Conservation (phyloP, 2,113 vertebrate species). For the Rattus rattus region DNA sequence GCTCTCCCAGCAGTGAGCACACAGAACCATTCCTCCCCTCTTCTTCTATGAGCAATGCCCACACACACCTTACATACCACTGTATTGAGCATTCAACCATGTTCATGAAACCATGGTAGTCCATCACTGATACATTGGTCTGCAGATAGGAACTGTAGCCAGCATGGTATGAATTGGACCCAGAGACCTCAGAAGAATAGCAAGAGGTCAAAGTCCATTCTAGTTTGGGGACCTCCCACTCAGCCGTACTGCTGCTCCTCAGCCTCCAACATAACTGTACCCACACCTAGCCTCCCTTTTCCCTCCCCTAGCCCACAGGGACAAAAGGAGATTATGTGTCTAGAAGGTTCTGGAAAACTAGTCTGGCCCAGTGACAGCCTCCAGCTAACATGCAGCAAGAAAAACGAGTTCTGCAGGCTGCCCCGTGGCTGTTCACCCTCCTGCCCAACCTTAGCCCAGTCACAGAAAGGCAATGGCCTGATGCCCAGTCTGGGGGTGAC, state of each 20-base stretch:
- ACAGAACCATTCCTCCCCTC: neutral
- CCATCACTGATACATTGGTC: rapidly evolving
- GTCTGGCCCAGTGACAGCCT: neutral
- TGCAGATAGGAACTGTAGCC: neutral
- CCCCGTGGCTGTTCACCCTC: neutral
- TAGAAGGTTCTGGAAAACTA: neutral
- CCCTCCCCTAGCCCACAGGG: neutral
- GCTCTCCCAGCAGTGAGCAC: neutral
- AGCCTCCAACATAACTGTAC: rapidly evolving
- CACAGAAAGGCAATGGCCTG: rapidly evolving
- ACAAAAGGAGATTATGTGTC: neutral
- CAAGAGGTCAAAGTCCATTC: neutral
- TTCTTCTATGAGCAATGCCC: rapidly evolving
- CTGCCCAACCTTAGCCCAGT: neutral
- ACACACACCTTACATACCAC: neutral
- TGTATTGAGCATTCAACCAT: rapidly evolving
- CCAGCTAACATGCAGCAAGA: slow-evolving; percentile 36
- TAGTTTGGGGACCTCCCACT: rapidly evolving
- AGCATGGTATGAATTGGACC: neutral
- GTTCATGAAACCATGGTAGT: no score
- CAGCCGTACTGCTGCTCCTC: rapidly evolving
- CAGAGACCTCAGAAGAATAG: neutral
- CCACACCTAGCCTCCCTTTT: neutral
- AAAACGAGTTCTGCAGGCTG: slow-evolving; percentile 67
- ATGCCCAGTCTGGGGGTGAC: neutral